Evolutionary conservation across 35 echinoderm and acorn worm genomes (phyloP).

Genomic region (Stichopus chloronotus): DNA sequence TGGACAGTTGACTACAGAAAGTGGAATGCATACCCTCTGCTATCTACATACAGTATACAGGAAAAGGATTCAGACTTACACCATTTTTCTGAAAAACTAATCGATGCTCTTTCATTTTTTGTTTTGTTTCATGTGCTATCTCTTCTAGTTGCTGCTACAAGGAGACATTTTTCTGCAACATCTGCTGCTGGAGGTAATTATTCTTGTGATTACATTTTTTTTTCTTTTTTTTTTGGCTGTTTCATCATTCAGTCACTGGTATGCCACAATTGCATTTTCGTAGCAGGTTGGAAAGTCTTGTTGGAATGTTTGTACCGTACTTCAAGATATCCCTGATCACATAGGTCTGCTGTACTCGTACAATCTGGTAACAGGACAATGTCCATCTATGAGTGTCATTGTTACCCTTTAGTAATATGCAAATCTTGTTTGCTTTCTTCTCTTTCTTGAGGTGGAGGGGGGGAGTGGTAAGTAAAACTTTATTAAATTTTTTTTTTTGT

Average conservation of each 20-base stretch:
- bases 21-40: neutral
- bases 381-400: too few relatives aligned
- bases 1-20: neutral
- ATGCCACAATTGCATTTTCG: neutral
- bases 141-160: neutral
- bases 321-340: neutral
- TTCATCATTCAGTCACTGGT: neutral
- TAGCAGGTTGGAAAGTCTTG: neutral
- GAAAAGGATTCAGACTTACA: neutral
- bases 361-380: neutral
- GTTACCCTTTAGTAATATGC: too few relatives aligned
- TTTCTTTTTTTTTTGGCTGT: neutral
- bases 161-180: slow-evolving; percentile 46
- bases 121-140: neutral
- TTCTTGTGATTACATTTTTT: too few relatives aligned
- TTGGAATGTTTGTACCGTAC: neutral
- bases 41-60: neutral
- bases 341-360: neutral
- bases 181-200: neutral
- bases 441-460: too few relatives aligned
- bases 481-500: too few relatives aligned
- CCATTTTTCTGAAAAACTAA: neutral
- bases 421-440: too few relatives aligned
- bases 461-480: too few relatives aligned
- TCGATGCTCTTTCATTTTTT: neutral